These are phyloP conservation scores for Oryzias javanicus DNA, from an alignment of 2,113 vertebrate genomes.

Conservation along the genomic window DNA sequence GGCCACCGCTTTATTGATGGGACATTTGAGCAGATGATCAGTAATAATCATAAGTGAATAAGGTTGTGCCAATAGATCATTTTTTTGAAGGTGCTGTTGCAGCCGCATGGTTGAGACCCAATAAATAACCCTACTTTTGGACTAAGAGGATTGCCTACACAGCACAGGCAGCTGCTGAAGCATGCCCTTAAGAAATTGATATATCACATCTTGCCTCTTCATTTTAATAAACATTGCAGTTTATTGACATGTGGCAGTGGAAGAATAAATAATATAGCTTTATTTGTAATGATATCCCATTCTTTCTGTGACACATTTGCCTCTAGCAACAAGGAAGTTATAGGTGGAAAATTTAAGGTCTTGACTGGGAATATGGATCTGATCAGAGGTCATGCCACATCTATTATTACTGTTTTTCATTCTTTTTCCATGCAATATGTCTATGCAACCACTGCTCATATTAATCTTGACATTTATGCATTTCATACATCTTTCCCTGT, in stretches of 20 bases:
- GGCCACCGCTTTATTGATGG: constrained; percentile 83
- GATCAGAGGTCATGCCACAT: constrained; percentile 65
- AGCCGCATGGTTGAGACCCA: constrained; percentile 9
- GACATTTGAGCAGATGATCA: constrained; percentile 81
- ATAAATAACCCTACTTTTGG: constrained; percentile 66
- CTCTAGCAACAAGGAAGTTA: constrained; percentile 53
- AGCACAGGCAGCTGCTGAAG: constrained; percentile 46
- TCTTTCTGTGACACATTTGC: constrained; percentile 61
- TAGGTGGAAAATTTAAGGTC: constrained; percentile 65
- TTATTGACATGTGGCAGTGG: constrained; percentile 58
- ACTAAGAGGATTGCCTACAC: constrained; percentile 73
- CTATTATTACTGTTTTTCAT: constrained; percentile 63
- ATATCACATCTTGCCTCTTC: constrained; percentile 58
- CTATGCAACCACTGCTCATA: constrained; percentile 35
- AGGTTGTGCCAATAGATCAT: constrained; percentile 69
- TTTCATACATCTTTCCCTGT: constrained; percentile 50
- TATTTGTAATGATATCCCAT: constrained; percentile 67
- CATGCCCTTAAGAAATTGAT: constrained; percentile 65
- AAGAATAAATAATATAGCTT: constrained; percentile 64
- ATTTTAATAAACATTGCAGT: constrained; percentile 71
- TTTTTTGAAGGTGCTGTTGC: constrained; percentile 46
- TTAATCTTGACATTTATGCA: constrained; percentile 51
- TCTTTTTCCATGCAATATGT: constrained; percentile 35
- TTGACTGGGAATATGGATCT: constrained; percentile 63
- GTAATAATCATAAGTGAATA: constrained; percentile 87